Base-by-base conservation (phyloP, 2,888 invertebrate genomes). In the Theretra japonica region DNA sequence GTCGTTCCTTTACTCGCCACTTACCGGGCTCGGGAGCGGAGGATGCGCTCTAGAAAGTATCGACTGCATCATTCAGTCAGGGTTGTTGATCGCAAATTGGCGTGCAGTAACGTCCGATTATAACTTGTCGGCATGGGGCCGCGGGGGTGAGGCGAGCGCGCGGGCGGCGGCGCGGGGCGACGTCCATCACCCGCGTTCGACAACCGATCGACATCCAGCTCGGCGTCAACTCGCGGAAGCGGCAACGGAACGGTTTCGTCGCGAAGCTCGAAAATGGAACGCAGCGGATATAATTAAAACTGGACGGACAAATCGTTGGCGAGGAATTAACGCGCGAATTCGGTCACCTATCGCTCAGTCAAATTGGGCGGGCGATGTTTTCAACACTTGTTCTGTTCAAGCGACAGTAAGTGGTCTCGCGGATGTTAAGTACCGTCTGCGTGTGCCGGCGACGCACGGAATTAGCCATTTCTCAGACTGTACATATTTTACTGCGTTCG, bases 281-380 rank as follows among this genome's bases (percentile, higher is more conserved):
- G 83, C 90, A 89, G 91, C 91, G 92, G 92, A 88, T 94, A 93
- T 93, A 93, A 93, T 93, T 94, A 94, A 91, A 92, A 90, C 90
- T 82, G 84, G 86, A 84, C 90, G 86, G 85, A 89, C 89, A 89
- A 90, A 90, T 90, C 88, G 86, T 82, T 86, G 89, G 88, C 89
- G 87, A 80, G 84, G 89, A 86, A 89, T 89, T 87, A 89, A 88
- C 88, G 81, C 84, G 87, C 86, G 84, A 90, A 89, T 89, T 88
- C 89, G 88, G 88, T 85, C 89, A 86, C 79, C 81, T 80, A 86
- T 85, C 86, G 82, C 75, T 68, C 72, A 72, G 71, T 74, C 73
- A 77, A 78, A 80, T 77, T 73, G 74, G 74, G 59, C 73, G 77
- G 76, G 76, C 73, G 71, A 74, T 75, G 77, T 75, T 79, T 76